Conservation (phyloP, 2,888 invertebrate genomes). For the Oligia latruncula region DNA sequence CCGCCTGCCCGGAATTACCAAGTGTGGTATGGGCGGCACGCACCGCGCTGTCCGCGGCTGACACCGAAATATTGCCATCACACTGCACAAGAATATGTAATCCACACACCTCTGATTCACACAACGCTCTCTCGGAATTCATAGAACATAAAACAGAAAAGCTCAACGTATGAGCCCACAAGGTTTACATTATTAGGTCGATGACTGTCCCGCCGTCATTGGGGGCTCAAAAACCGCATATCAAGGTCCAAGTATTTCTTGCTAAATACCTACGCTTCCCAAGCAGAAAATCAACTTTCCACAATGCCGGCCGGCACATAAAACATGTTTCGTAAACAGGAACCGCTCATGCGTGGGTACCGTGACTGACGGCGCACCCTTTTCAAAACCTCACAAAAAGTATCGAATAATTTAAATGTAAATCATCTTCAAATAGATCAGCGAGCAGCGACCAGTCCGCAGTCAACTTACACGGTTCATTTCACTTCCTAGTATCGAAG, state of each 20-base stretch:
- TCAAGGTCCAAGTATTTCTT: conserved; percentile 75
- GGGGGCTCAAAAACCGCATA: conserved; percentile 56
- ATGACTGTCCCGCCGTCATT: conserved; percentile 32
- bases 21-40: conserved; percentile 69
- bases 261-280: conserved; percentile 79
- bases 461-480: conserved; percentile 36
- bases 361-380: conserved; percentile 64
- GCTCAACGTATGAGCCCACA: background rate
- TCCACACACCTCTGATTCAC: conserved; percentile 52
- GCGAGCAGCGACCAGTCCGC: background rate
- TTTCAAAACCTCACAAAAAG: conserved; percentile 61
- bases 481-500: conserved; percentile 41
- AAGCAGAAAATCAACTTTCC: conserved; percentile 87
- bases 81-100: conserved; percentile 62
- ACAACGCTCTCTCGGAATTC: conserved; percentile 30
- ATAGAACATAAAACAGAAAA: conserved; percentile 10
- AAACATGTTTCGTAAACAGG: conserved; percentile 87
- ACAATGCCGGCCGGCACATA: conserved; percentile 79
- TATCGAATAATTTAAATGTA: conserved; percentile 53
- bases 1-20: conserved; percentile 72
- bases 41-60: conserved; percentile 68
- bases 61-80: conserved; percentile 72
- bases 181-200: background rate
- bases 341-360: conserved; percentile 73
- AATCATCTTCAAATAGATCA: conserved; percentile 62